Conservation (phyloP, 2,113 vertebrate genomes). For the Sander vitreus region DNA sequence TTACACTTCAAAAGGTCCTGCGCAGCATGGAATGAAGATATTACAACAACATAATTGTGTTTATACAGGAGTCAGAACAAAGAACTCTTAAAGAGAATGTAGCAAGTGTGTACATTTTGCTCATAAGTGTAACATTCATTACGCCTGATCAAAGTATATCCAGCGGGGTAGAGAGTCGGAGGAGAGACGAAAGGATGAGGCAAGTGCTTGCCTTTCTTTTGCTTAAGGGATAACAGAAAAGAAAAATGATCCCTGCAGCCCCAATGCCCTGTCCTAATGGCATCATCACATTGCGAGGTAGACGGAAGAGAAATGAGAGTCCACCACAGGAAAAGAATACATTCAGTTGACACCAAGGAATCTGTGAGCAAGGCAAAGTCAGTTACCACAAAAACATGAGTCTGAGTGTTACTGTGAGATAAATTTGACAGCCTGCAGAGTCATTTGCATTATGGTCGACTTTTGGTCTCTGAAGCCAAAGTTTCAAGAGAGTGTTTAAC, state of each 20-base stretch:
- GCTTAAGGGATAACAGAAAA: slow-evolving; percentile 49
- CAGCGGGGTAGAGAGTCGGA: slow-evolving; percentile 38
- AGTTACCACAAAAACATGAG: not conserved
- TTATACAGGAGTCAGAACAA: slow-evolving; percentile 67
- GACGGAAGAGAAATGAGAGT: not conserved
- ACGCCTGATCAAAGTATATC: slow-evolving; percentile 68
- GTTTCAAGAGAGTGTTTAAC: not conserved
- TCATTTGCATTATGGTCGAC: not conserved
- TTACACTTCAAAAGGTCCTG: slow-evolving; percentile 48
- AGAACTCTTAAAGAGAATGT: slow-evolving; percentile 50
- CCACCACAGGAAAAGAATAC: slow-evolving; percentile 9
- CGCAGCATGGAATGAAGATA: slow-evolving; percentile 64
- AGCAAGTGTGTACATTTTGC: slow-evolving; percentile 45
- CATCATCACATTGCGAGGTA: slow-evolving; percentile 20
- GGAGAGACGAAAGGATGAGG: slow-evolving; percentile 59
- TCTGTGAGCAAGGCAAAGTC: not conserved
- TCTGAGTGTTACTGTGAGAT: slow-evolving; percentile 7
- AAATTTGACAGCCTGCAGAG: not conserved
- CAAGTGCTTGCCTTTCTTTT: slow-evolving; percentile 44
- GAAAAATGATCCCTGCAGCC: slow-evolving; percentile 21
- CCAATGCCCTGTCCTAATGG: slow-evolving; percentile 21
- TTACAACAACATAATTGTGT: slow-evolving; percentile 61
- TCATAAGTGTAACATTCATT: slow-evolving; percentile 54
- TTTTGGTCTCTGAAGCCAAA: not conserved
- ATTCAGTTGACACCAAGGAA: not conserved